These are phyloP conservation scores for Parotia lawesii DNA, from an alignment of 2,113 vertebrate species.

Conservation along the genomic window DNA sequence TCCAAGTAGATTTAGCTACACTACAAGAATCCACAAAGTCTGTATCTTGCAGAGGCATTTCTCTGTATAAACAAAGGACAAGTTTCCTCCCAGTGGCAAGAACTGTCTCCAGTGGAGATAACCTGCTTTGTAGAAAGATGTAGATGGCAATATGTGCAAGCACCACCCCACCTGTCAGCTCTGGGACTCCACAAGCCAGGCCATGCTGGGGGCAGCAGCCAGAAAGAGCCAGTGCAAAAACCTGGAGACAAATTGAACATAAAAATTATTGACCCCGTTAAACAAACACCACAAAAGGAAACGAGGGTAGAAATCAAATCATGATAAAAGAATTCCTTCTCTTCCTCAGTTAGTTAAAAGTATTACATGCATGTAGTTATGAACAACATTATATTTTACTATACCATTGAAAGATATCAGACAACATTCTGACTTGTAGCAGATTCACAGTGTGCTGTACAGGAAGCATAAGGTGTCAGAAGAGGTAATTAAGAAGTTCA, in stretches of 20 bases:
- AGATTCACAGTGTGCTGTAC: constrained; percentile 5
- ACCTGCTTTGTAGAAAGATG: background rate
- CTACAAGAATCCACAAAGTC: background rate
- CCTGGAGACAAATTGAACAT: background rate
- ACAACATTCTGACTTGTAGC: background rate
- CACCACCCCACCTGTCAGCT: background rate
- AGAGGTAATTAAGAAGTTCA: constrained; percentile 38
- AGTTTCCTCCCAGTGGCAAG: background rate
- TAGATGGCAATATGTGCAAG: background rate
- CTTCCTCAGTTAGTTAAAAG: constrained; percentile 26
- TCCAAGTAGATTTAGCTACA: background rate
- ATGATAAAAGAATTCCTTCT: background rate
- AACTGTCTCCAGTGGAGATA: background rate
- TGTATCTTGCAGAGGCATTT: background rate
- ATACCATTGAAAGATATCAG: background rate
- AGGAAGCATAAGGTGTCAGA: constrained; percentile 55
- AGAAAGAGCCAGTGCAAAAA: constrained; percentile 7
- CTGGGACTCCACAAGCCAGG: background rate
- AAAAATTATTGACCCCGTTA: background rate
- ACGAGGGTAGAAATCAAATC: constrained; percentile 23
- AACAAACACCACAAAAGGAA: constrained; percentile 45
- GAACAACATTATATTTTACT: constrained; percentile 4
- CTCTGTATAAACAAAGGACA: background rate
- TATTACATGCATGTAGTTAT: background rate
- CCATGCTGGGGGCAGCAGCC: background rate